Percentiles rank a stretch among this genome's conserved stretches.
These are phyloP conservation scores for Diadema setosum DNA, from an alignment of 35 echinoderm and acorn worm genomes.

Conservation along the genomic window DNA sequence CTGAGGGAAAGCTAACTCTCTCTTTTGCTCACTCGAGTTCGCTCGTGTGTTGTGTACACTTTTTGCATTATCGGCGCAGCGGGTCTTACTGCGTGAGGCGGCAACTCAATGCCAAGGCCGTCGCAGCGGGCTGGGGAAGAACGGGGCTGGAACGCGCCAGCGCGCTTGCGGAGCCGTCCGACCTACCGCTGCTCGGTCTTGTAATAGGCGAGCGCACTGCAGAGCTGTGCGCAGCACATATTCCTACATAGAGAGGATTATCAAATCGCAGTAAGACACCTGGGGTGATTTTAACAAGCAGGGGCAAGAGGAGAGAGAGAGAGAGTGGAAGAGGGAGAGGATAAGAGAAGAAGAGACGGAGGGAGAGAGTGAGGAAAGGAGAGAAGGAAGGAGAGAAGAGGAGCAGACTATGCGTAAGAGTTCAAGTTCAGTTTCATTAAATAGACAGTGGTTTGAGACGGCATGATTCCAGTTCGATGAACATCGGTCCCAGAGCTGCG, in stretches of 20 bases:
- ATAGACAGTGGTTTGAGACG: not conserved
- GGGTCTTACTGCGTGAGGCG: not conserved
- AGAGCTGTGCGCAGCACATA: not conserved
- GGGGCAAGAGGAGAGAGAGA: not conserved
- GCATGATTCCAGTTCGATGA: too few relatives aligned
- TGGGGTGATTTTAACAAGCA: conserved; percentile 17
- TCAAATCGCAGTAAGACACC: not conserved
- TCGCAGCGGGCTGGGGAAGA: not conserved
- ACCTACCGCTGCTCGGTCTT: not conserved
- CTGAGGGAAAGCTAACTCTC: not conserved
- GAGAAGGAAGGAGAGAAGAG: not conserved
- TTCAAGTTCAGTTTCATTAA: conserved; percentile 19
- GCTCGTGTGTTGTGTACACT: conserved; percentile 14
- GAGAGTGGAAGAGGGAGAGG: not conserved
- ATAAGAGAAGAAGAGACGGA: not conserved
- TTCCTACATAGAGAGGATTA: not conserved
- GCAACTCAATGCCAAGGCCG: conserved; percentile 27
- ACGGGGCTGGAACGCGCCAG: not conserved
- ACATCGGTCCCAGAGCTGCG: too few relatives aligned
- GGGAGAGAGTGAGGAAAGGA: not conserved
- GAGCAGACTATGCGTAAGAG: not conserved
- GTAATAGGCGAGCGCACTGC: not conserved
- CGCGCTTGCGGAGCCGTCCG: not conserved
- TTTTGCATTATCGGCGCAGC: conserved; percentile 17
- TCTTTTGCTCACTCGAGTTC: not conserved